Evolutionary conservation across 2,888 invertebrate species (phyloP).

Genomic region (Caenorhabditis imperialis): DNA sequence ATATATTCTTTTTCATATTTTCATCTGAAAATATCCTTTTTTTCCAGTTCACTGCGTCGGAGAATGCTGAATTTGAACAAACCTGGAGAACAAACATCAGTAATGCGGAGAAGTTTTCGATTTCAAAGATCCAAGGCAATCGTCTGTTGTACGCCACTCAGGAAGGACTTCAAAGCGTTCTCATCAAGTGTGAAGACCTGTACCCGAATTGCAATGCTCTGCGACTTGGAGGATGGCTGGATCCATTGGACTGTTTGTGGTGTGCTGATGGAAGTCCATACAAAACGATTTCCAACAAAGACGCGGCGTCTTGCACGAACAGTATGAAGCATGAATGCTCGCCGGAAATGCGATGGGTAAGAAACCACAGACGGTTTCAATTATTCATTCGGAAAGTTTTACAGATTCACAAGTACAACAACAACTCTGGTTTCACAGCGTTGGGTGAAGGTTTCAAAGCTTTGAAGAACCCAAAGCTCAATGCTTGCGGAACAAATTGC

Average conservation of each 20-base stretch:
- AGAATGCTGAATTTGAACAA: constrained; percentile 13
- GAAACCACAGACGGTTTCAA: not conserved
- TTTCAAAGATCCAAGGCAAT: constrained; percentile 11
- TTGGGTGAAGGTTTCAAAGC: constrained; percentile 40
- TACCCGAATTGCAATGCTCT: constrained; percentile 63
- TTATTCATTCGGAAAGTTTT: not conserved
- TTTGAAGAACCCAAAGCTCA: constrained; percentile 49
- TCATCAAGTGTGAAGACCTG: constrained; percentile 60
- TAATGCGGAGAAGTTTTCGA: constrained; percentile 15
- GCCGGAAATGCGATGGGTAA: constrained; percentile 54
- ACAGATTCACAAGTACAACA: constrained; percentile 40
- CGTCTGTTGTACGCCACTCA: constrained; percentile 24
- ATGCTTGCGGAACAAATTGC: constrained; percentile 53
- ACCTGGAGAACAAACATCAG: constrained; percentile 33
- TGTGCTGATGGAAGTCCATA: constrained; percentile 59
- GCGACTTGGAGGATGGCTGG: constrained; percentile 50
- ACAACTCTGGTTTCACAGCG: constrained; percentile 37
- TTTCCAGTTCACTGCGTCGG: constrained; percentile 27
- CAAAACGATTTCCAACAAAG: constrained; percentile 34
- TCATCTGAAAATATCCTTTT: not conserved
- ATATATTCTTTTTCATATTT: not conserved
- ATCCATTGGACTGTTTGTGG: constrained; percentile 68
- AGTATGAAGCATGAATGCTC: constrained; percentile 54
- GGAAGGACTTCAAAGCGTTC: constrained; percentile 36
- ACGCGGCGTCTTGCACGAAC: constrained; percentile 52